Percentiles rank a stretch among this genome's conserved stretches.
These are phyloP conservation scores for Drosophila nannoptera DNA, from an alignment of 1,140 invertebrate genomes.

Conservation along the genomic window DNA sequence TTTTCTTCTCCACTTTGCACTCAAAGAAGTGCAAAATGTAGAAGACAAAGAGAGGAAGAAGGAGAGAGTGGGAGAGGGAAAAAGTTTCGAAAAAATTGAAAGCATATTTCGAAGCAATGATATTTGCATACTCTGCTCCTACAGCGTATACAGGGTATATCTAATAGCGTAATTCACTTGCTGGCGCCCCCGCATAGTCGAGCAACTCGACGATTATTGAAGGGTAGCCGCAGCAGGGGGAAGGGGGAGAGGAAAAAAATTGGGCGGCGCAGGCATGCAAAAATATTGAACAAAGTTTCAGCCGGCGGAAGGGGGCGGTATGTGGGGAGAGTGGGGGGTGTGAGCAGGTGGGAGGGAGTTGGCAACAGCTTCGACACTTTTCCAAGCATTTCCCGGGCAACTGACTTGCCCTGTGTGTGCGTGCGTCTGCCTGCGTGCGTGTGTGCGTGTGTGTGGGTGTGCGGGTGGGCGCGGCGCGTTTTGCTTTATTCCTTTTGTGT, in stretches of 20 bases:
- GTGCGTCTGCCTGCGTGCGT: conserved; percentile 19
- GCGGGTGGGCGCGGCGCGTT: conserved; percentile 45
- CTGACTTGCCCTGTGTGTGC: too few species aligned
- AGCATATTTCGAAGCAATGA: not conserved
- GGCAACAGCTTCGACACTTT: conserved; percentile 68
- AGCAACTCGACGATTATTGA: not conserved
- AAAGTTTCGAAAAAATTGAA: conserved; percentile 41
- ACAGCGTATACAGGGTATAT: not conserved
- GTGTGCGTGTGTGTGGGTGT: conserved; percentile 42
- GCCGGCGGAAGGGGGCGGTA: conserved; percentile 5
- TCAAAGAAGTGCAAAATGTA: conserved; percentile 54
- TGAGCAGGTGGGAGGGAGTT: conserved; percentile 13
- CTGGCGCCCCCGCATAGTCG: not conserved
- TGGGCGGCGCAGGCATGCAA: conserved; percentile 48
- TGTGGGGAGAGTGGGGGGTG: too few species aligned
- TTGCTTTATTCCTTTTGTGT: conserved; percentile 65
- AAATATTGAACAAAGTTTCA: conserved; percentile 67
- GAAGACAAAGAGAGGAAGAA: conserved; percentile 27
- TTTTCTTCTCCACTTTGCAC: conserved; percentile 39
- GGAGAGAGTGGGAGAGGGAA: not conserved
- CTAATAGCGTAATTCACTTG: too few species aligned
- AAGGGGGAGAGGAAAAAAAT: conserved; percentile 20
- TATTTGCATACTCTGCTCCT: conserved; percentile 11
- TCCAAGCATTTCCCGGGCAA: conserved; percentile 56
- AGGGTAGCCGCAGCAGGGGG: conserved; percentile 16